These are phyloP conservation scores for Synodontis membranacea DNA, from an alignment of 2,113 vertebrate genomes.

Conservation along the genomic window DNA sequence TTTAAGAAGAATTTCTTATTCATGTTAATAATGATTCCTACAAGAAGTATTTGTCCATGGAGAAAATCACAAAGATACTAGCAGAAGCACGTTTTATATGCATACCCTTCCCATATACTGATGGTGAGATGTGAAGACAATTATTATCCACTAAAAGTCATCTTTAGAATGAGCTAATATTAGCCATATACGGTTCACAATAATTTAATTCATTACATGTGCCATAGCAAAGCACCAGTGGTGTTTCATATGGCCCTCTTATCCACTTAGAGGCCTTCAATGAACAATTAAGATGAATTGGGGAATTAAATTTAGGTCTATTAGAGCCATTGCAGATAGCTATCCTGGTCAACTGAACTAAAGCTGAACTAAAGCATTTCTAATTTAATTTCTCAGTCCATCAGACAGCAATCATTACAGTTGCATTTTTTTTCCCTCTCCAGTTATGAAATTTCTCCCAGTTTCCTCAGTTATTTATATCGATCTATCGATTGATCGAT, in stretches of 20 bases:
- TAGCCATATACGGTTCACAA: not conserved
- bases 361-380: constrained; percentile 15
- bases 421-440: not conserved
- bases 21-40: not conserved
- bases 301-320: constrained; percentile 25
- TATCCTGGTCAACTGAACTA: not conserved
- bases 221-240: not conserved
- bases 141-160: constrained; percentile 6
- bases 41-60: not conserved
- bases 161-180: constrained; percentile 11
- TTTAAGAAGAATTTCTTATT: not conserved
- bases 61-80: not conserved
- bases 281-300: constrained; percentile 38
- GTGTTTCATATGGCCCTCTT: constrained; percentile 2
- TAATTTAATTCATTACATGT: constrained; percentile 20
- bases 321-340: constrained; percentile 2
- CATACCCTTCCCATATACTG: not conserved
- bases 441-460: not conserved
- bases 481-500: too few relatives aligned
- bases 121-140: not conserved
- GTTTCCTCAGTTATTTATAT: not conserved
- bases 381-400: constrained; percentile 2
- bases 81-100: not conserved
- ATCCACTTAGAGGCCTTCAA: constrained; percentile 31
- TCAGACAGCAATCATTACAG: constrained; percentile 13